Percentiles rank a stretch among this genome's conserved stretches.
Evolutionary conservation across 2,797 vertebrate genomes (phyloP).

Genomic region (Molossus molossus): DNA sequence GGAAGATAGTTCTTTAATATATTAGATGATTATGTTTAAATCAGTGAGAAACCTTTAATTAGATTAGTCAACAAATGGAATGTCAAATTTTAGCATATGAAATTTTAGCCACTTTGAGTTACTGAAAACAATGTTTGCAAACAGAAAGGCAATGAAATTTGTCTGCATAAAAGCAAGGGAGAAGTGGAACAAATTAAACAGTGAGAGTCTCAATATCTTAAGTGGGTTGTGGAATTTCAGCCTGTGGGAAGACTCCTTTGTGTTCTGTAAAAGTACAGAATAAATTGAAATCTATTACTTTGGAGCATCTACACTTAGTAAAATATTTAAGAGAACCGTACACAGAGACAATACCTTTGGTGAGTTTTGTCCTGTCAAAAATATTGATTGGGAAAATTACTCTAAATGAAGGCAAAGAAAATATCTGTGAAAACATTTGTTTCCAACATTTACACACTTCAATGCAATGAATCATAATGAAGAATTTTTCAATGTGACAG

Average conservation of each 20-base stretch:
- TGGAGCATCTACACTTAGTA: not conserved
- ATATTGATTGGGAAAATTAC: not conserved
- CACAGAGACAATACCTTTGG: not conserved
- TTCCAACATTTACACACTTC: not conserved
- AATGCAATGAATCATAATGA: not conserved
- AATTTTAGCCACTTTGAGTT: not conserved
- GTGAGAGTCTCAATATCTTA: not conserved
- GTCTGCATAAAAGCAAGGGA: not conserved
- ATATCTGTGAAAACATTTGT: not conserved
- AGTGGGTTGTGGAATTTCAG: not conserved
- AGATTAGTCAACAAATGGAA: not conserved
- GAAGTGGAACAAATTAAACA: not conserved
- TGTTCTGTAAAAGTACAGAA: not conserved
- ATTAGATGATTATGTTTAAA: not conserved
- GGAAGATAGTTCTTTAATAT: not conserved
- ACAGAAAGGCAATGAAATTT: not conserved
- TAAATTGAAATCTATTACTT: not conserved
- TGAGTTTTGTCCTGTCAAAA: not conserved
- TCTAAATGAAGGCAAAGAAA: not conserved
- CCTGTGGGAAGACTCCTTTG: not conserved
- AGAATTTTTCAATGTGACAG: not conserved
- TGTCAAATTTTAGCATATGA: not conserved
- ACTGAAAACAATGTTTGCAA: not conserved
- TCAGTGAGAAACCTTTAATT: not conserved
- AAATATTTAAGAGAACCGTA: slow-evolving; percentile 31